A percentile compares a stretch with the other conserved stretches of the same genome.
Conservation (phyloP, 2,113 vertebrate species). For the Cyanoramphus novaezelandiae region DNA sequence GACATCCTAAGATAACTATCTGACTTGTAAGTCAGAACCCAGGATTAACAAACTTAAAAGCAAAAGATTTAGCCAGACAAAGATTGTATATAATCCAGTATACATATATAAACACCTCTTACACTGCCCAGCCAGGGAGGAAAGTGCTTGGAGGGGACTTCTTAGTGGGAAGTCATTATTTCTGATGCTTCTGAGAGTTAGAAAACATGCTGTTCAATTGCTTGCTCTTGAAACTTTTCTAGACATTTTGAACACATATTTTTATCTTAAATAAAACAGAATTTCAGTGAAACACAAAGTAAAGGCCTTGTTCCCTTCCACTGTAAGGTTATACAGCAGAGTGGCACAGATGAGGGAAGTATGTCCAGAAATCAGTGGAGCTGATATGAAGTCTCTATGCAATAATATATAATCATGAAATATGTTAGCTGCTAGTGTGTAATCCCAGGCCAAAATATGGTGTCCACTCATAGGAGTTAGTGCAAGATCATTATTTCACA, state of each 20-base stretch:
- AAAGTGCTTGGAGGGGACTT: neutral
- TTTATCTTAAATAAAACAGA: neutral
- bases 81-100: slow-evolving; percentile 39
- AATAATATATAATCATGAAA: neutral
- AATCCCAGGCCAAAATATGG: neutral
- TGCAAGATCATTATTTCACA: neutral
- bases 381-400: neutral
- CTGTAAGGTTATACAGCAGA: neutral
- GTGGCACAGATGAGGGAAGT: neutral
- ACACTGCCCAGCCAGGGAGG: neutral
- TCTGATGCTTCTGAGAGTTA: neutral
- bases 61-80: slow-evolving; percentile 26
- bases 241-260: neutral
- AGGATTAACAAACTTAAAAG: slow-evolving; percentile 61
- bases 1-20: slow-evolving; percentile 48
- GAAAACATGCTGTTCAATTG: neutral
- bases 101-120: neutral
- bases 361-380: neutral
- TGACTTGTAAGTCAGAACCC: slow-evolving; percentile 45
- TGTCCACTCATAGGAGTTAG: neutral
- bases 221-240: neutral
- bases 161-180: neutral
- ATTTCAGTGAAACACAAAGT: neutral
- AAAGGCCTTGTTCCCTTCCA: neutral
- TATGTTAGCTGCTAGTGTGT: neutral